phyloP scores from a whole-genome alignment of 2,797 vertebrate species.

The Myripristis jacobus region DNA sequence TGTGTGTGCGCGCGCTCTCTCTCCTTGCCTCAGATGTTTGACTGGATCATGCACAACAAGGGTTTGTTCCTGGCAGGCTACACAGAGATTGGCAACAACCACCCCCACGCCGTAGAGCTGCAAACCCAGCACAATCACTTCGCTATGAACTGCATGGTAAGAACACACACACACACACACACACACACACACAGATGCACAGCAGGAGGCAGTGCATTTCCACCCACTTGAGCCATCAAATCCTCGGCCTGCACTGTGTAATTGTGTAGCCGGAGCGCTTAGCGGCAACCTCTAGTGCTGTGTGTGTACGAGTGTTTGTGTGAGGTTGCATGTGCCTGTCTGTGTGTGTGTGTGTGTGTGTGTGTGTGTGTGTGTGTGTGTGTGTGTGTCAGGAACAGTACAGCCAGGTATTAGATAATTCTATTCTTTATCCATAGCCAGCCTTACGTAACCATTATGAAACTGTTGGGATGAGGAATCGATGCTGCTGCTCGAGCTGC shows the following conservation, averaged over 20 bases:
- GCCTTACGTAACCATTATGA: constrained; percentile 75
- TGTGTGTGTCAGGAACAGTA: constrained; percentile 36
- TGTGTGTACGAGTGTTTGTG: not conserved
- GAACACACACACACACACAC: constrained; percentile 50
- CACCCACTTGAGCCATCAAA: constrained; percentile 53
- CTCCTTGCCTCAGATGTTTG: constrained; percentile 91
- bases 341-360: constrained; percentile 45
- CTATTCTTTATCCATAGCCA: constrained; percentile 57
- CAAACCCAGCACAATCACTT: constrained; percentile 99
- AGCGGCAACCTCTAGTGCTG: not conserved
- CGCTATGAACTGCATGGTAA: constrained; percentile 99
- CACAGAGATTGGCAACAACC: constrained; percentile 98
- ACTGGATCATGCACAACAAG: constrained; percentile 99
- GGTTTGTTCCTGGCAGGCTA: constrained; percentile 98
- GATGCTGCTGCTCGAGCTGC: constrained; percentile 20
- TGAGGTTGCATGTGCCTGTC: not conserved
- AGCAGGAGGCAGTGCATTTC: constrained; percentile 44
- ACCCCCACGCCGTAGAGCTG: constrained; percentile 95
- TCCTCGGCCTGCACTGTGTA: constrained; percentile 40
- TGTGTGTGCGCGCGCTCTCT: constrained; percentile 29
- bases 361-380: constrained; percentile 26
- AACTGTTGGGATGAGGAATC: constrained; percentile 58
- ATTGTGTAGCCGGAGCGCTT: constrained; percentile 63
- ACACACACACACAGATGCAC: constrained; percentile 23
- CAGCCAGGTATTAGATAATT: constrained; percentile 71